A percentile compares a stretch with the other conserved stretches of the same genome.
Conservation (phyloP, 2,113 vertebrate genomes). For the Lasiurus cinereus region DNA sequence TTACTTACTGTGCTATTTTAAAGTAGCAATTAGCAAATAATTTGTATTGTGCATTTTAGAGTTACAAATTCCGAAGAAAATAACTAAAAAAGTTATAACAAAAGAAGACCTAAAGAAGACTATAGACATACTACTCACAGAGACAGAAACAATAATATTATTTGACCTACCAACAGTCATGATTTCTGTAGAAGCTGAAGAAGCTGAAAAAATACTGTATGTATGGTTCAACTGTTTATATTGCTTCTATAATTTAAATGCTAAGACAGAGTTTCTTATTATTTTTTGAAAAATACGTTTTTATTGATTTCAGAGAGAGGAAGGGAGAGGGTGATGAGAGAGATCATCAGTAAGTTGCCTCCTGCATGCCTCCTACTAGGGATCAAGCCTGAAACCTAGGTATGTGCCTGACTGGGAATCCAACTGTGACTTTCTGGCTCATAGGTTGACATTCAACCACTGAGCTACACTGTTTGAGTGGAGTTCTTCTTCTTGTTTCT, state of each 20-base stretch:
- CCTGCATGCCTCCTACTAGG: no score
- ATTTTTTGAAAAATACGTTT: not conserved
- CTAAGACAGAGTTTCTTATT: not conserved
- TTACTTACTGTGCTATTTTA: no score
- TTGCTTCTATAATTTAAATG: not conserved
- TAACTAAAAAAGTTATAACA: constrained; percentile 81
- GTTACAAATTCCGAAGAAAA: constrained; percentile 78
- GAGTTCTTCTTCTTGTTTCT: not conserved
- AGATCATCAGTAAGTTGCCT: no score
- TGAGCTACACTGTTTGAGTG: no score
- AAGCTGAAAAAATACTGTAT: constrained; percentile 88
- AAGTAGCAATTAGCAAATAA: constrained; percentile 4
- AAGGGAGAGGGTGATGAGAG: no score
- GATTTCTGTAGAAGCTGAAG: constrained; percentile 88
- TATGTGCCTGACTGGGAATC: no score
- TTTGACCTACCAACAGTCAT: constrained; percentile 88
- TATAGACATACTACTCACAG: constrained; percentile 87
- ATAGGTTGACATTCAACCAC: no score
- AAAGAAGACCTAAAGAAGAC: constrained; percentile 88
- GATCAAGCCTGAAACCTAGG: no score
- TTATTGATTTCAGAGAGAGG: no score
- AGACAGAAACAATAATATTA: constrained; percentile 90
- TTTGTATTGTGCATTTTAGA: constrained; percentile 83
- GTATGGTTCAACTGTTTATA: constrained; percentile 41
- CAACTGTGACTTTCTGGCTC: no score